phyloP scores from a whole-genome alignment of 2,888 invertebrate genomes.

The Oscheius sp. region DNA sequence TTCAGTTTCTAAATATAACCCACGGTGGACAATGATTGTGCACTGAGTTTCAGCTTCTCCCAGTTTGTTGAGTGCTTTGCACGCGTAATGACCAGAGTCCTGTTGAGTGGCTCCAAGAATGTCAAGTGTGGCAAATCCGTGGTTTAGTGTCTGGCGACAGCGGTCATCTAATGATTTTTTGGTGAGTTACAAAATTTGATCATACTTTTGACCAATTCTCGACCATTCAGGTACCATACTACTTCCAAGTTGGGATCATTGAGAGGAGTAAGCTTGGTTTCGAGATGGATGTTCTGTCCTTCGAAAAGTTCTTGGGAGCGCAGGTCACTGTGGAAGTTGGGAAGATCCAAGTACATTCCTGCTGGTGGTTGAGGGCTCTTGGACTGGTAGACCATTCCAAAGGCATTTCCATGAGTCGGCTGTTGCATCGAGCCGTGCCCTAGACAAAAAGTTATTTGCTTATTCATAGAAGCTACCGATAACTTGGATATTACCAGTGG shows the following conservation, averaged over 20 bases:
- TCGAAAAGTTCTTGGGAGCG: slow-evolving; percentile 89
- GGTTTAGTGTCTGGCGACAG: slow-evolving; percentile 79
- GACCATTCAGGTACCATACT: slow-evolving; percentile 93
- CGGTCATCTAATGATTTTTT: slow-evolving; percentile 54
- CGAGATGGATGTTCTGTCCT: slow-evolving; percentile 93
- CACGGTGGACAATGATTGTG: slow-evolving; percentile 66
- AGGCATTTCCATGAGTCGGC: slow-evolving; percentile 40
- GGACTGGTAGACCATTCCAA: slow-evolving; percentile 49
- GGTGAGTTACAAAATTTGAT: background rate
- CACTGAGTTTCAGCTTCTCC: slow-evolving; percentile 89
- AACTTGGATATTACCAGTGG: slow-evolving; percentile 84
- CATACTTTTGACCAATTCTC: slow-evolving; percentile 68
- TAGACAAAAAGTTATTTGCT: too few relatives aligned
- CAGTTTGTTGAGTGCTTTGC: slow-evolving; percentile 91
- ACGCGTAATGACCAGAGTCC: slow-evolving; percentile 93
- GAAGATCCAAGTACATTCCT: slow-evolving; percentile 74
- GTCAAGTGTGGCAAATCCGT: slow-evolving; percentile 95
- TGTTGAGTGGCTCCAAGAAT: slow-evolving; percentile 77
- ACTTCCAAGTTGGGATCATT: slow-evolving; percentile 92
- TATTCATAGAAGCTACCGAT: slow-evolving; percentile 76
- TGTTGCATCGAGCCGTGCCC: slow-evolving; percentile 48
- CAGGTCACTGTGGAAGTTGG: slow-evolving; percentile 90
- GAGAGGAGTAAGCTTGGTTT: slow-evolving; percentile 91
- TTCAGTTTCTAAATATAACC: background rate
- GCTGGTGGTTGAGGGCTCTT: slow-evolving; percentile 46